Evolutionary conservation across 2,113 vertebrate species (phyloP).

Genomic region (Glaucidium brasilianum): DNA sequence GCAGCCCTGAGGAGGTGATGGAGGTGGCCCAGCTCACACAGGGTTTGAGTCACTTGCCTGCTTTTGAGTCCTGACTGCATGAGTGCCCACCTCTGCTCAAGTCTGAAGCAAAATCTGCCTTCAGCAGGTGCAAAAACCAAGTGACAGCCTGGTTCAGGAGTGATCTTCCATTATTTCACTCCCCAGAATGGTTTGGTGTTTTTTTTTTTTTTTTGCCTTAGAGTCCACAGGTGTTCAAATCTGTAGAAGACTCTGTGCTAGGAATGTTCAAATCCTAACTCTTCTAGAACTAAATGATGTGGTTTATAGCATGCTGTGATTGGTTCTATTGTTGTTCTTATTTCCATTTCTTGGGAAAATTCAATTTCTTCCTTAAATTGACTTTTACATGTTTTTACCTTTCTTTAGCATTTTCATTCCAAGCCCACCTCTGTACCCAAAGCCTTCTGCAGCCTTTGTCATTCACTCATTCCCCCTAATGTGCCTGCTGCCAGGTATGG

Average conservation of each 20-base stretch:
- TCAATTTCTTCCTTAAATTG: not conserved
- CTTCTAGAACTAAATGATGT: not conserved
- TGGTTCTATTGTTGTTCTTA: not conserved
- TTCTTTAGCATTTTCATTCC: not conserved
- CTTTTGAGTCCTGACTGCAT: not conserved
- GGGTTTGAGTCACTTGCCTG: not conserved
- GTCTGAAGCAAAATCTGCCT: not conserved
- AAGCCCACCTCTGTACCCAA: not conserved
- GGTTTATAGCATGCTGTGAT: not conserved
- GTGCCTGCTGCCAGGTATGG: not conserved
- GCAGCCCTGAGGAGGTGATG: accelerated
- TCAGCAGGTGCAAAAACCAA: not conserved
- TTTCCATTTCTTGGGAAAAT: not conserved
- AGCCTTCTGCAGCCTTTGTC: not conserved
- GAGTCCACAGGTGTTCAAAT: not conserved
- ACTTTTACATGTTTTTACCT: not conserved
- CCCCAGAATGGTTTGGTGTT: not conserved
- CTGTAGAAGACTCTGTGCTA: not conserved
- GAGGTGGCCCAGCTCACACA: not conserved
- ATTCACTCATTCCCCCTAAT: not conserved
- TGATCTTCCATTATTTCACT: not conserved
- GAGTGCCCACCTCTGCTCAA: not conserved
- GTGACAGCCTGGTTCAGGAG: not conserved
- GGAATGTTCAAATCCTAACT: not conserved
- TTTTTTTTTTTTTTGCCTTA: not conserved